Conservation (phyloP, 1,140 invertebrate genomes). For the Brachionus sp. region DNA sequence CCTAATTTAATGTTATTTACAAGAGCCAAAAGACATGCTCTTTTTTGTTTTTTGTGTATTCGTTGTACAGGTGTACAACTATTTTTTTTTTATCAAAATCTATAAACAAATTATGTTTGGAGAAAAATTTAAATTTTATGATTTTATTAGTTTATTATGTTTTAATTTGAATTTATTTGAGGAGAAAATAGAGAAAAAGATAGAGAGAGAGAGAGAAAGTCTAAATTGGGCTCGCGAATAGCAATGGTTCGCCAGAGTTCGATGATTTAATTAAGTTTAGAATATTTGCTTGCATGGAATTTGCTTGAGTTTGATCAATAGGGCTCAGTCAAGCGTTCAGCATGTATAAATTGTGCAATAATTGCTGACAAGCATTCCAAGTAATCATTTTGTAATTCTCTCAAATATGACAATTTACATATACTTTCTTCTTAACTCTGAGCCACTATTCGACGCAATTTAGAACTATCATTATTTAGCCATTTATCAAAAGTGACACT, state of each 20-base stretch:
- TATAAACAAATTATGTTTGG: background rate
- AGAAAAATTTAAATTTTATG: background rate
- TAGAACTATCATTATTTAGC: background rate
- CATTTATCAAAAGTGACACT: background rate
- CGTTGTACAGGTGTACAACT: background rate
- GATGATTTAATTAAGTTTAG: background rate
- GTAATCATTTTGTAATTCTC: background rate
- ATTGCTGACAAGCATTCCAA: background rate
- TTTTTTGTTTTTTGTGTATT: background rate
- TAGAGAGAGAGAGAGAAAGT: too few relatives aligned
- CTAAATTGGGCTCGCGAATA: background rate
- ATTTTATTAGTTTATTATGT: background rate
- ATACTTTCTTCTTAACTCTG: background rate
- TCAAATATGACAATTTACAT: background rate
- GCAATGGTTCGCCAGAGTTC: background rate
- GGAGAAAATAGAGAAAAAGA: too few relatives aligned
- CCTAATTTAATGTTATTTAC: background rate
- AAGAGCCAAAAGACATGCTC: background rate
- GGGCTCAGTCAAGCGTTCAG: background rate
- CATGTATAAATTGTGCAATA: background rate
- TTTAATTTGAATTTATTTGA: background rate
- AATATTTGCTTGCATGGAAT: background rate
- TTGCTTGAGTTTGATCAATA: background rate
- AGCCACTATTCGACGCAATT: background rate
- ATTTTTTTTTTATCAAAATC: background rate